Base-by-base conservation (phyloP, 2,113 vertebrate species). In the Mormyrus iriodes region DNA sequence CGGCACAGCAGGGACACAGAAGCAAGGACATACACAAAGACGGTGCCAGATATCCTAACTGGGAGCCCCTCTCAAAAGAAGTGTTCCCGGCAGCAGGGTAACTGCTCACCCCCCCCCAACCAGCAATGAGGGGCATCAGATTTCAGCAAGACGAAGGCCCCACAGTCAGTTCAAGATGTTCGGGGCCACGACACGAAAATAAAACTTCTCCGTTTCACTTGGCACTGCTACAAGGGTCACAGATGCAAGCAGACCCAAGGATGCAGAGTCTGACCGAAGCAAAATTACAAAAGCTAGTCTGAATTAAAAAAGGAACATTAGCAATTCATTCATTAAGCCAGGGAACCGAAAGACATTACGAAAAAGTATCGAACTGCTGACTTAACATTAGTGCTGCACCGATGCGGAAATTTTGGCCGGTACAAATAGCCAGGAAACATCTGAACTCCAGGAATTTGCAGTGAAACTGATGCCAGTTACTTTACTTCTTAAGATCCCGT, bases 131-230 rank as follows among this genome's bases (percentile, higher is more conserved):
- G 10, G 24, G 24, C 51, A 86, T 86, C 85, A 55, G 24, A 55
- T 86, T 86, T 55, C 85, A 86, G 27, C 12, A 31, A 55, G 24
- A 35, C 51, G 27, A 19, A 21, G 31, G 85, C 31, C 21, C 48
- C 4, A 1, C 31, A 19, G 27, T 13, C 85, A 1, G 3, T 39
- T 12, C 27, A 21, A 86, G 49, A 55, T 86, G 85, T 86, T 86
- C 3, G 35, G 51, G 61, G 85, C n/a, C 51, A 86, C 15, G 8
- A 39, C 3, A 39, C 51, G 27, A 86, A 86, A 86, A 86, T 86
- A 86, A n/a, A 86, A 86, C 85, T 35, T 86, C 85, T 86, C 85
- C 51, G n/a, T 86, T 86, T 86, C 85, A 53, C 51, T 55, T 53
- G 15, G 85, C 85, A 55, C 8, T n/a, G 7, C 27, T 48, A 19